A percentile compares a stretch with the other conserved stretches of the same genome.
Evolutionary conservation across 2,113 vertebrate genomes (phyloP).

Genomic region (Pristiophorus japonicus): DNA sequence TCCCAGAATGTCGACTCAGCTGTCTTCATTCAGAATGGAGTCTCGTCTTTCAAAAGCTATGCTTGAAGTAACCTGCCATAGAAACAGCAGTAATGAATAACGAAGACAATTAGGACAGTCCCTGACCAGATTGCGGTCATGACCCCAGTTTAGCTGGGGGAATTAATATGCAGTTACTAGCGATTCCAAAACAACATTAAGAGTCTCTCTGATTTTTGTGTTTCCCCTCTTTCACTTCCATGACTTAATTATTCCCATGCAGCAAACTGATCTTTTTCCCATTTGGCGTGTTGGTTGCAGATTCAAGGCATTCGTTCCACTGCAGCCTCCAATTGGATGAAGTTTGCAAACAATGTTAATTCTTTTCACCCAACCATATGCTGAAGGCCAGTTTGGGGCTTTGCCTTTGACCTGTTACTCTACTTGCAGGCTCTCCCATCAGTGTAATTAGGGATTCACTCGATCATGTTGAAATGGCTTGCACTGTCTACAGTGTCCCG

Average conservation of each 20-base stretch:
- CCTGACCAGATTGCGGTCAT: slow-evolving; percentile 18
- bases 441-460: slow-evolving; percentile 11
- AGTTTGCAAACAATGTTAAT: slow-evolving; percentile 26
- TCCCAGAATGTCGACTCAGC: not conserved
- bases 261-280: slow-evolving; percentile 10
- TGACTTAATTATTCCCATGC: slow-evolving; percentile 15
- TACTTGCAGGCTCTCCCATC: not conserved
- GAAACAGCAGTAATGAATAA: slow-evolving; percentile 18
- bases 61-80: slow-evolving; percentile 27
- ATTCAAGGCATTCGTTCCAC: not conserved
- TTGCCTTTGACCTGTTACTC: slow-evolving; percentile 21
- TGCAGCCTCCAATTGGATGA: not conserved
- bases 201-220: not conserved
- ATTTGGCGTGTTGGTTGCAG: not conserved
- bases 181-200: not conserved
- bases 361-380: slow-evolving; percentile 7
- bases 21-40: not conserved
- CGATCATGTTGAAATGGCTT: not conserved
- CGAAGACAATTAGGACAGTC: not conserved
- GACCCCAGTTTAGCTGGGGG: slow-evolving; percentile 15
- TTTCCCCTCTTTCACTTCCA: not conserved
- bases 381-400: slow-evolving; percentile 1
- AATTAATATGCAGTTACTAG: not conserved
- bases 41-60: not conserved
- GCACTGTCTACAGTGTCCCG: not conserved